These are phyloP conservation scores for Ranitomeya variabilis DNA, from an alignment of 2,113 vertebrate genomes.

Conservation along the genomic window DNA sequence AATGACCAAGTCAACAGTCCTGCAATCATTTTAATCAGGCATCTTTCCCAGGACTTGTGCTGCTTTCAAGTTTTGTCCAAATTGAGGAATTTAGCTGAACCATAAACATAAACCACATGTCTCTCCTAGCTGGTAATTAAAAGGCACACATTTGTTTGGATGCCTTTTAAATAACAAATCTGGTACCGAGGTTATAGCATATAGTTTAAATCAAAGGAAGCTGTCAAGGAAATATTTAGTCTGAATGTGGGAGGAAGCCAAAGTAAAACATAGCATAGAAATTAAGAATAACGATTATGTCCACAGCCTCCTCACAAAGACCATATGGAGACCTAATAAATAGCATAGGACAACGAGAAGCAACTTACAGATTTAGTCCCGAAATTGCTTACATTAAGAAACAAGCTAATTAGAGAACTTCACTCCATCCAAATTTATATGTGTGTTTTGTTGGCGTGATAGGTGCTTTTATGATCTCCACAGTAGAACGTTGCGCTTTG, in stretches of 20 bases:
- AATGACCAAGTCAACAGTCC: conserved; percentile 16
- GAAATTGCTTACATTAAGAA: conserved; percentile 4
- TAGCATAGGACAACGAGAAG: not conserved
- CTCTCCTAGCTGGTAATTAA: conserved; percentile 51
- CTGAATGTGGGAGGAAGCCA: conserved; percentile 48
- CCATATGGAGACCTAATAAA: conserved; percentile 41
- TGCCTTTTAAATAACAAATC: conserved; percentile 53
- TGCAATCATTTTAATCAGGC: conserved; percentile 54
- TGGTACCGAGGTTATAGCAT: conserved; percentile 53
- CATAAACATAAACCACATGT: conserved; percentile 59
- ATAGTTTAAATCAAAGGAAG: conserved; percentile 58
- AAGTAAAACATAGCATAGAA: conserved; percentile 40
- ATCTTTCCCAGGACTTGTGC: conserved; percentile 52
- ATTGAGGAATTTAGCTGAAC: conserved; percentile 55
- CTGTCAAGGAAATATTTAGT: conserved; percentile 55
- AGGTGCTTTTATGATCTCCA: not conserved
- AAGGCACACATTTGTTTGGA: conserved; percentile 51
- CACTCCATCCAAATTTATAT: not conserved
- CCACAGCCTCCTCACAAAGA: conserved; percentile 17
- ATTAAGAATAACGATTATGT: conserved; percentile 30
- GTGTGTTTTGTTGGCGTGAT: not conserved
- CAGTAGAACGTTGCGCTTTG: not conserved
- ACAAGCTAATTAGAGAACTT: conserved; percentile 3
- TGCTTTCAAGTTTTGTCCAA: conserved; percentile 46
- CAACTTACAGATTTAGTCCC: conserved; percentile 7